Percentiles rank a stretch among this genome's conserved stretches.
Conservation (phyloP, 2,113 vertebrate genomes). For the Hydropotes inermis region DNA sequence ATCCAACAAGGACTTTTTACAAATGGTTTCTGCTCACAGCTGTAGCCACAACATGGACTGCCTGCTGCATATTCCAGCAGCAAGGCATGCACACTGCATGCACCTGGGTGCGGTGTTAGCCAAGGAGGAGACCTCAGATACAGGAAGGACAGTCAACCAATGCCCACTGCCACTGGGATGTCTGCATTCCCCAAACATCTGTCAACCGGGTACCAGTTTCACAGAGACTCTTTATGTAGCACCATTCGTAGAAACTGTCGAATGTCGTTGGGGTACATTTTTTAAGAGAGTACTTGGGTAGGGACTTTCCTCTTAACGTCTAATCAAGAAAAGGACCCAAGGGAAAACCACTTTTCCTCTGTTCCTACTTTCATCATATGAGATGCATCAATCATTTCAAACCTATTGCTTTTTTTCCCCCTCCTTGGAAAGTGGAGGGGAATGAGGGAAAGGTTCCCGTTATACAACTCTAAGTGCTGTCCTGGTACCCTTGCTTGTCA, state of each 20-base stretch:
- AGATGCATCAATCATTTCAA: not conserved
- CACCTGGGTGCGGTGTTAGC: not conserved
- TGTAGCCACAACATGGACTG: not conserved
- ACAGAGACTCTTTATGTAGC: not conserved
- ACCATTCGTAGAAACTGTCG: not conserved
- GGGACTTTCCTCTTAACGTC: not conserved
- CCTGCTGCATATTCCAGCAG: not conserved
- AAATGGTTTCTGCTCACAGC: not conserved
- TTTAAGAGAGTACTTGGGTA: not conserved
- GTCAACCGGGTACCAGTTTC: not conserved
- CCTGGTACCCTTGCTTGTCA: not conserved
- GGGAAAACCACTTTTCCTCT: not conserved
- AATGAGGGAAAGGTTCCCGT: accelerated
- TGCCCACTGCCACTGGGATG: not conserved
- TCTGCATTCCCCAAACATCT: not conserved
- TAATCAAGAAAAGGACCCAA: not conserved
- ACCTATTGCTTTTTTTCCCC: not conserved
- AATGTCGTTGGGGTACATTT: not conserved
- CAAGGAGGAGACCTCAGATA: not conserved
- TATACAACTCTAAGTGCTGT: too few species aligned
- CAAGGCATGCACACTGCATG: accelerated
- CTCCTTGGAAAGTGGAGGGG: not conserved
- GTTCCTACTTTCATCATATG: not conserved
- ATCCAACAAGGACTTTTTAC: not conserved
- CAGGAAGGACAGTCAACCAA: not conserved